Evolutionary conservation across 2,113 vertebrate genomes (phyloP).

Genomic region (Procavia capensis): DNA sequence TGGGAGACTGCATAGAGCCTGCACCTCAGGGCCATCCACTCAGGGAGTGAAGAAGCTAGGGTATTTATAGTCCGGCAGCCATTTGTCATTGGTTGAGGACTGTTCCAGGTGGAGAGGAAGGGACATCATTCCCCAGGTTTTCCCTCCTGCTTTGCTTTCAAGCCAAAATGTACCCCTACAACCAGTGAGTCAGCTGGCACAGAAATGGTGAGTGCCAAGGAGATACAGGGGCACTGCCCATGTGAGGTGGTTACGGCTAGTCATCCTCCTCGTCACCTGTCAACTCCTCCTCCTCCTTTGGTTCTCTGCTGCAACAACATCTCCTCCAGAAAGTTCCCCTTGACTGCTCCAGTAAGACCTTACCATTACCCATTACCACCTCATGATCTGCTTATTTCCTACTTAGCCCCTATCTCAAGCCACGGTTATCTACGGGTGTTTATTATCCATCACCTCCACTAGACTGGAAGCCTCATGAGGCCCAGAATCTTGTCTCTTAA

Average conservation of each 20-base stretch:
- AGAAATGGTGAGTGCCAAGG: too few relatives aligned
- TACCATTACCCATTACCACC: too few relatives aligned
- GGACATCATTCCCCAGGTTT: too few relatives aligned
- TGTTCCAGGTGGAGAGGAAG: background rate
- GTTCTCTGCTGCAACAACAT: background rate
- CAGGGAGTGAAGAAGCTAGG: background rate
- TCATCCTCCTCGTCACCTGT: background rate
- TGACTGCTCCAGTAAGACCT: background rate
- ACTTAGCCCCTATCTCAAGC: background rate
- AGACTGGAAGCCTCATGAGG: background rate
- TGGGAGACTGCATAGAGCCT: fast-evolving
- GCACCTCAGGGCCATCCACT: background rate
- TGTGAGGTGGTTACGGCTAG: background rate
- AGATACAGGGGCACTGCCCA: fast-evolving
- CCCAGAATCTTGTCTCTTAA: fast-evolving
- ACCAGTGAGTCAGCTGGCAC: background rate
- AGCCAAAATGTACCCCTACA: fast-evolving
- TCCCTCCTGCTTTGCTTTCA: too few relatives aligned
- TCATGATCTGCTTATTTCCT: background rate
- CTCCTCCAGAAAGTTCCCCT: conserved; percentile 15
- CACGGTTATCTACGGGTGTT: background rate
- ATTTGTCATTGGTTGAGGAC: background rate
- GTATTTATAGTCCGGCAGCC: too few relatives aligned
- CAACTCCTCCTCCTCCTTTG: background rate
- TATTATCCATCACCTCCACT: background rate